These are phyloP conservation scores for Colistium nudipinnis DNA, from an alignment of 2,113 vertebrate genomes.

Conservation along the genomic window DNA sequence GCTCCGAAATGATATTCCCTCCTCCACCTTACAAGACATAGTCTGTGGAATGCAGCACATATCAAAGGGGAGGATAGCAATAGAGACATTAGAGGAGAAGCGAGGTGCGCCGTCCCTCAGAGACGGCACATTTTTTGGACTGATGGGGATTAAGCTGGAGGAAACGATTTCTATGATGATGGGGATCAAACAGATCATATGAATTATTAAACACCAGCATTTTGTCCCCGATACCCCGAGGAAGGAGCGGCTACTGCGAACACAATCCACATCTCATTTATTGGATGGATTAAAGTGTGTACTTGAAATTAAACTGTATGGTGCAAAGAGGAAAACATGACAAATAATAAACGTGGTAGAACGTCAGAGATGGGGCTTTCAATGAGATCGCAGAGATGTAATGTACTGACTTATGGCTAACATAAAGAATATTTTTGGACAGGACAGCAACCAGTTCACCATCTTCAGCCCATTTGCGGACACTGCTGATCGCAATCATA, in stretches of 20 bases:
- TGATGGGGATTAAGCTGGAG: slow-evolving; percentile 61
- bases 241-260: slow-evolving; percentile 67
- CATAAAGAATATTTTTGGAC: not conserved
- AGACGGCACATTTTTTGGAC: slow-evolving; percentile 64
- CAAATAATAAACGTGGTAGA: slow-evolving; percentile 69
- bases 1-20: slow-evolving; percentile 53
- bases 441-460: too few species aligned
- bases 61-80: slow-evolving; percentile 46
- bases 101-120: slow-evolving; percentile 58
- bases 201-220: slow-evolving; percentile 80
- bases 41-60: slow-evolving; percentile 39
- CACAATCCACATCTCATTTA: slow-evolving; percentile 79
- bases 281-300: slow-evolving; percentile 79
- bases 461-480: too few species aligned
- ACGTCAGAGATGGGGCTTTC: not conserved
- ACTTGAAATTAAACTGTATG: slow-evolving; percentile 77
- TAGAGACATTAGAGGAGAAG: slow-evolving; percentile 56
- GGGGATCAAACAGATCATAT: slow-evolving; percentile 79
- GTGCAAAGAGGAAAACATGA: slow-evolving; percentile 59
- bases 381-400: not conserved
- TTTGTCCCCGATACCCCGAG: slow-evolving; percentile 71
- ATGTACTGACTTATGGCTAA: not conserved
- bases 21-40: slow-evolving; percentile 48
- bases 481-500: slow-evolving; percentile 2
- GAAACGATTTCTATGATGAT: slow-evolving; percentile 75